These are phyloP conservation scores for Scaptomyza graminum DNA, from an alignment of 1,140 invertebrate genomes.

Conservation along the genomic window DNA sequence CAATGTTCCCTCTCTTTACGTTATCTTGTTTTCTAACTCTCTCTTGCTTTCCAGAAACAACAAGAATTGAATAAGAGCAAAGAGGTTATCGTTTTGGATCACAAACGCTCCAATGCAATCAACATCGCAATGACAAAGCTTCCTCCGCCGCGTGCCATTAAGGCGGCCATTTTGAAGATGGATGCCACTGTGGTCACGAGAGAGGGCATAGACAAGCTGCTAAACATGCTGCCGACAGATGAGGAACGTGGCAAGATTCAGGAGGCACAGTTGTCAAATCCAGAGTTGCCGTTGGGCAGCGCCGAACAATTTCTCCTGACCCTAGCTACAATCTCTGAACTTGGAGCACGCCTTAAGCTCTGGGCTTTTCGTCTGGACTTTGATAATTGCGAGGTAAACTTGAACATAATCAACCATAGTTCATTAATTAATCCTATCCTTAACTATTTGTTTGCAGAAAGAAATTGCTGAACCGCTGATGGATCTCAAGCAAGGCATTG, in stretches of 20 bases:
- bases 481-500: constrained; percentile 98
- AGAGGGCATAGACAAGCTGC: constrained; percentile 99
- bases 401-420: background rate
- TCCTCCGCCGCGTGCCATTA: constrained; percentile 98
- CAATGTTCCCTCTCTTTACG: background rate
- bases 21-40: constrained; percentile 10
- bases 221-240: constrained; percentile 98
- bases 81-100: constrained; percentile 97
- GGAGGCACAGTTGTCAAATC: constrained; percentile 95
- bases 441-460: constrained; percentile 84
- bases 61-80: constrained; percentile 97
- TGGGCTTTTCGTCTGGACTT: constrained; percentile 99
- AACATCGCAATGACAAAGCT: constrained; percentile 99
- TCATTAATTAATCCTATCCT: background rate
- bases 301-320: constrained; percentile 99
- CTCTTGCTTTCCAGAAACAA: constrained; percentile 91
- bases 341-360: constrained; percentile 96
- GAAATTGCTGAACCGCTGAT: constrained; percentile 99
- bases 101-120: constrained; percentile 99
- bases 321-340: constrained; percentile 96
- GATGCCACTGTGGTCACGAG: constrained; percentile 98
- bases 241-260: constrained; percentile 98
- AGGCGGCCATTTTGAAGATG: constrained; percentile 99
- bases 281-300: constrained; percentile 97
- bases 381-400: constrained; percentile 94